Evolutionary conservation across 2,113 vertebrate genomes (phyloP), one percentile per base, ranked within the genome.

Genomic region (Gymnorhina tibicen): DNA sequence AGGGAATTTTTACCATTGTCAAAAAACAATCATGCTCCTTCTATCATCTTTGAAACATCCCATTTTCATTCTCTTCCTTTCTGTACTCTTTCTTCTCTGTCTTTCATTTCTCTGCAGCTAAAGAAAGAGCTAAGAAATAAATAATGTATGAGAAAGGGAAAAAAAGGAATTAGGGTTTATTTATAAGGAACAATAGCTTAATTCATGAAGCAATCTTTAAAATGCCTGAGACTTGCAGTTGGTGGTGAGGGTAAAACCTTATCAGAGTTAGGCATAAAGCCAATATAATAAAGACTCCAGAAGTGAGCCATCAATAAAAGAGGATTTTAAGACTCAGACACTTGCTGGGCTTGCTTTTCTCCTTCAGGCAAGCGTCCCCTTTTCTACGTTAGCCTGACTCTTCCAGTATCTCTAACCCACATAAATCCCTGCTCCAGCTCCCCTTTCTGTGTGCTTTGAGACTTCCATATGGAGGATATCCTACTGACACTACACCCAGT

Each of bases 141-240:
- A 94, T 95, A 93, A 94, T 90, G 58, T 66, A 77, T 84, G 69
- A 95, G 73, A 13, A 83, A 85, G n/a, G 37, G 11, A 68, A 63
- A 47, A 74, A 83, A 80, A 62, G 32, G 47, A 86, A 78, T 60
- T 92, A 84, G 33, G 60, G 33, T 72, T 60, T 94, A 73, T 91
- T 91, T 96, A 63, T 80, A 70, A 89, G 52, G 62, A 91, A 91
- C 50, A 81, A 88, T 88, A 81, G 55, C 56, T 91, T 96, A 94
- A 97, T 97, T 96, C 84, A 91, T 82, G 89, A 93, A 70, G 59
- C 53, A 42, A 73, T 76, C 75, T 67, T 95, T 93, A 90, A 77
- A 97, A 87, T 84, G 28, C 24, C 30, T 41, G 68, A 83, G 67
- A 41, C 85, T 91, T 95, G 41, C 83, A 87, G 66, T 83, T 83